phyloP scores from a whole-genome alignment of 2,113 vertebrate genomes.

The Burhinus bistriatus region DNA sequence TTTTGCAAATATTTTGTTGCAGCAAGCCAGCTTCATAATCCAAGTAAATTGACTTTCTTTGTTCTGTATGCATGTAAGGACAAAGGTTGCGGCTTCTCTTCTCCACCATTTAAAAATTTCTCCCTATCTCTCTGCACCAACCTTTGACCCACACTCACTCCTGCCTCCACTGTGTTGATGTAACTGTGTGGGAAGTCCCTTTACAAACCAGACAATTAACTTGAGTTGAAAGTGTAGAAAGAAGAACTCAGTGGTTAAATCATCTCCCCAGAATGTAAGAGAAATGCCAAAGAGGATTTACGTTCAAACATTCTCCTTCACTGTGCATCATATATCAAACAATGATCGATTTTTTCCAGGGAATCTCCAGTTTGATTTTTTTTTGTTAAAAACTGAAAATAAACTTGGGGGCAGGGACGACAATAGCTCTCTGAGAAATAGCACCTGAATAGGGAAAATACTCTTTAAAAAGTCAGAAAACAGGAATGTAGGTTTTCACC shows the following conservation, averaged over 20 bases:
- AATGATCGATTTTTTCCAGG: not conserved
- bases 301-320: not conserved
- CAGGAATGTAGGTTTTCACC: not conserved
- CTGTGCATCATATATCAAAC: not conserved
- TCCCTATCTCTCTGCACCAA: not conserved
- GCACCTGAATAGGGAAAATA: not conserved
- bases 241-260: not conserved
- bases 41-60: not conserved
- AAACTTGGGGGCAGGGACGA: not conserved
- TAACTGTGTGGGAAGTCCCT: not conserved
- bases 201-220: not conserved
- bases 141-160: accelerated
- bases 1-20: not conserved
- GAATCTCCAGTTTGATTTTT: not conserved
- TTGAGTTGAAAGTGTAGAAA: not conserved
- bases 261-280: not conserved
- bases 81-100: not conserved
- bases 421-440: not conserved
- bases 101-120: not conserved
- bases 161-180: not conserved
- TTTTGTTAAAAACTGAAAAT: not conserved
- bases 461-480: not conserved
- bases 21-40: not conserved
- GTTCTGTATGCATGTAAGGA: not conserved
- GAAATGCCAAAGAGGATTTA: not conserved